Evolutionary conservation across 2,797 vertebrate genomes (phyloP).

Genomic region (Synaphobranchus kaupii): DNA sequence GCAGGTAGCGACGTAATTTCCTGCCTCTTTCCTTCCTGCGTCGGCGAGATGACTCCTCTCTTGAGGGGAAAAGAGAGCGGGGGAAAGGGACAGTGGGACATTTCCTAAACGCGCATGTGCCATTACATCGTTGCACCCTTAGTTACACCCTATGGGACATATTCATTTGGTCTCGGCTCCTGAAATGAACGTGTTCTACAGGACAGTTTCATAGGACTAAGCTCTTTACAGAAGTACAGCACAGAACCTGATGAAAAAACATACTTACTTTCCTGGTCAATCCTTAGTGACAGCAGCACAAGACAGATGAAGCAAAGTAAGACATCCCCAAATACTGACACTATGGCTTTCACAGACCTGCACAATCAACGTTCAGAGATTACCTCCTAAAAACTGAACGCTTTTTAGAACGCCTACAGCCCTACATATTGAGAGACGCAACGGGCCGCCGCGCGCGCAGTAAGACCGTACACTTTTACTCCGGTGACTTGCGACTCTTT

Average conservation of each 20-base stretch:
- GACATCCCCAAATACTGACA: constrained; percentile 23
- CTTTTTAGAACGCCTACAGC: not conserved
- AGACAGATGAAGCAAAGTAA: constrained; percentile 31
- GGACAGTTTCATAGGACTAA: not conserved
- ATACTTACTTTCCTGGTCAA: constrained; percentile 49
- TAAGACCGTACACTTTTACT: not conserved
- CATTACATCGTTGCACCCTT: not conserved
- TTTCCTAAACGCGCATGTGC: not conserved
- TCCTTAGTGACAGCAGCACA: constrained; percentile 45
- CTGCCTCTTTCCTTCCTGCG: constrained; percentile 81
- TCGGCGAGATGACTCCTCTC: constrained; percentile 79
- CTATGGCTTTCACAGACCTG: not conserved
- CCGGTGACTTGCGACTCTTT: not conserved
- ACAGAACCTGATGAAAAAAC: not conserved
- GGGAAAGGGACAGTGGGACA: not conserved
- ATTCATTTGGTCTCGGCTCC: not conserved
- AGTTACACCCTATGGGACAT: too few relatives aligned
- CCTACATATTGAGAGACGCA: not conserved
- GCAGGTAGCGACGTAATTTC: constrained; percentile 86
- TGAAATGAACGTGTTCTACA: not conserved
- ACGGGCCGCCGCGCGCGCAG: not conserved
- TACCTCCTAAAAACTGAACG: not conserved
- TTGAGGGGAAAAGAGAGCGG: constrained; percentile 54
- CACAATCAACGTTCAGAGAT: not conserved
- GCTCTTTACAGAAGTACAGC: not conserved